phyloP scores from a whole-genome alignment of 2,113 vertebrate species.

The Tiliqua scincoides region DNA sequence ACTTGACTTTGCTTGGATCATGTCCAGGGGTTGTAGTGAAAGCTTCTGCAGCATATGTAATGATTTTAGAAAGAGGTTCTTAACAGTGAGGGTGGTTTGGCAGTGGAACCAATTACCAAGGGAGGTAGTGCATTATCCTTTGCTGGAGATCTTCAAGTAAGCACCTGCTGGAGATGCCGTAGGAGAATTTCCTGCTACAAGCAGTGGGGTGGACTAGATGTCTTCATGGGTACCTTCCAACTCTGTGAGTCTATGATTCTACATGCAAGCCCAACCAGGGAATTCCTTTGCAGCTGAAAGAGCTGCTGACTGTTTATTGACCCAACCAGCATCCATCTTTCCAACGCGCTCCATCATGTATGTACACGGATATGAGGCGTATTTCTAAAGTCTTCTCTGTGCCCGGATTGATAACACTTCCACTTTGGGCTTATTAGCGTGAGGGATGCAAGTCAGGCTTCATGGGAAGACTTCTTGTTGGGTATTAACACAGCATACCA shows the following conservation, averaged over 20 bases:
- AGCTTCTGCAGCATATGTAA: constrained; percentile 32
- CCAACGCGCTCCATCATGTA: constrained; percentile 18
- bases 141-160: too few relatives aligned
- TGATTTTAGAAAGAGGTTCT: too few relatives aligned
- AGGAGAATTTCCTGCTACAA: too few relatives aligned
- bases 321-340: constrained; percentile 38
- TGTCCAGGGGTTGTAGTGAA: neutral
- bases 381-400: constrained; percentile 33
- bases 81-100: too few relatives aligned
- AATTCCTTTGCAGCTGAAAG: constrained; percentile 32
- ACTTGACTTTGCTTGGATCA: neutral
- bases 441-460: constrained; percentile 66
- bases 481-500: constrained; percentile 69
- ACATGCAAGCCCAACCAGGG: constrained; percentile 47
- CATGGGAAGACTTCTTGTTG: constrained; percentile 64
- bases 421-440: constrained; percentile 51
- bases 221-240: too few relatives aligned
- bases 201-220: too few relatives aligned
- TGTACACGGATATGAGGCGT: neutral
- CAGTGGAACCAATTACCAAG: too few relatives aligned
- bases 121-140: too few relatives aligned
- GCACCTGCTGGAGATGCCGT: too few relatives aligned
- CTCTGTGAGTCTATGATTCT: neutral
- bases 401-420: constrained; percentile 55
- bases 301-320: constrained; percentile 37